These are phyloP conservation scores for Camelus dromedarius DNA, from an alignment of 2,113 vertebrate genomes.

Conservation along the genomic window DNA sequence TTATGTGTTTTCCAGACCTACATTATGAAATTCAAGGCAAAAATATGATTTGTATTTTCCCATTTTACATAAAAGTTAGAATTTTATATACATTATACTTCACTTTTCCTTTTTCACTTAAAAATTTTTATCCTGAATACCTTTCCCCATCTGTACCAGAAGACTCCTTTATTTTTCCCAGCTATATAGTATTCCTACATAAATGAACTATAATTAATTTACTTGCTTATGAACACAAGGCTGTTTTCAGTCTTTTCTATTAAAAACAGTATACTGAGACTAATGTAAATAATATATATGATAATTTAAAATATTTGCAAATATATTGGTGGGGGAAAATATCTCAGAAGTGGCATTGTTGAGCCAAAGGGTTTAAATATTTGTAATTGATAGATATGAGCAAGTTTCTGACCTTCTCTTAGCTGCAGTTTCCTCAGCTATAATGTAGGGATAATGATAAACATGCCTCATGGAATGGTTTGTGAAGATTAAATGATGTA, in stretches of 20 bases:
- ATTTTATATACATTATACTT: neutral
- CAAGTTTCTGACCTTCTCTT: no score
- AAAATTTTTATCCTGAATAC: neutral
- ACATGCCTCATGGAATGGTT: neutral
- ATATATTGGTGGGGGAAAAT: neutral
- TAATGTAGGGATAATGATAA: neutral
- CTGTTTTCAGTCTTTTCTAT: neutral
- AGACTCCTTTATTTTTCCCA: neutral
- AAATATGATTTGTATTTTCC: neutral
- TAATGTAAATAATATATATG: no score
- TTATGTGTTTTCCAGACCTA: neutral
- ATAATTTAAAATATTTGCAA: neutral
- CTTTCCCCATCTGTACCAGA: neutral
- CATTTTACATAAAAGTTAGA: neutral
- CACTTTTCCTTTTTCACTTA: constrained; percentile 1
- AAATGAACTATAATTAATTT: neutral
- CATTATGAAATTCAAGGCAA: neutral
- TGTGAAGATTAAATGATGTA: neutral
- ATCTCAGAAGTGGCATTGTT: neutral
- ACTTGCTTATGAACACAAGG: neutral
- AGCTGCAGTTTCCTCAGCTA: neutral
- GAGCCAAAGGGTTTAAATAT: neutral
- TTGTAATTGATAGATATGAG: neutral
- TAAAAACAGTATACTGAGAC: neutral
- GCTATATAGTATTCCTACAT: neutral